Evolutionary conservation across 2,888 invertebrate genomes (phyloP).

Genomic region (Rugalucina vietnamica): DNA sequence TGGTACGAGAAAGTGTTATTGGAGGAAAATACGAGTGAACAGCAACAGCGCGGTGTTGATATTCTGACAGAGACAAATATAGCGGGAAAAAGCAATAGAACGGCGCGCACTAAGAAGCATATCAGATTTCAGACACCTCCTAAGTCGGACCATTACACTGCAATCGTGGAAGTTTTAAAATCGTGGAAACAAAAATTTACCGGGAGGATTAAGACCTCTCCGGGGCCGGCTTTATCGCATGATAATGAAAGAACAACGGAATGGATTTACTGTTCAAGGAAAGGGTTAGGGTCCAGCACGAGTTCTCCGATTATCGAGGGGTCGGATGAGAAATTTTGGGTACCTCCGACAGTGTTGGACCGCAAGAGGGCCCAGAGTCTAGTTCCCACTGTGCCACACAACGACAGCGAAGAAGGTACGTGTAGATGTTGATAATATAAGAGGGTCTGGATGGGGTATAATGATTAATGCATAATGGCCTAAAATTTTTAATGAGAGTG

Average conservation of each 20-base stretch:
- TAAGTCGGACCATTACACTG: background rate
- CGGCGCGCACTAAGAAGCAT: background rate
- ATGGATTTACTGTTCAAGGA: constrained; percentile 63
- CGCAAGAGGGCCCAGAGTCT: constrained; percentile 80
- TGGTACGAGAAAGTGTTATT: constrained; percentile 87
- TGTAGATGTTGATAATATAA: too few species aligned
- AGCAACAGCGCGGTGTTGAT: background rate
- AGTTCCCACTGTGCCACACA: constrained; percentile 71
- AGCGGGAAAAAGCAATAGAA: constrained; percentile 1
- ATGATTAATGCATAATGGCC: too few species aligned
- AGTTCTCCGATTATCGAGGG: constrained; percentile 71
- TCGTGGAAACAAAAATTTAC: constrained; percentile 52
- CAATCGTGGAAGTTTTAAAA: constrained; percentile 60
- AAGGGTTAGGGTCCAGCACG: constrained; percentile 78
- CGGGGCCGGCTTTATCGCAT: constrained; percentile 14
- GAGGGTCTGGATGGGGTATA: too few species aligned
- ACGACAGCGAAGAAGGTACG: constrained; percentile 77
- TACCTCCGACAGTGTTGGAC: constrained; percentile 79
- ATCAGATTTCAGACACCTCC: background rate
- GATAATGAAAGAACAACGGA: constrained; percentile 45
- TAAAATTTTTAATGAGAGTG: too few species aligned
- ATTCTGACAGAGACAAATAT: background rate
- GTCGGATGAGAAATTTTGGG: constrained; percentile 81
- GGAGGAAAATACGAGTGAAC: constrained; percentile 81
- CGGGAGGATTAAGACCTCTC: constrained; percentile 54